Percentiles rank a stretch among this genome's conserved stretches.
Conservation (phyloP, 1,140 invertebrate species). For the Phthorimaea operculella region DNA sequence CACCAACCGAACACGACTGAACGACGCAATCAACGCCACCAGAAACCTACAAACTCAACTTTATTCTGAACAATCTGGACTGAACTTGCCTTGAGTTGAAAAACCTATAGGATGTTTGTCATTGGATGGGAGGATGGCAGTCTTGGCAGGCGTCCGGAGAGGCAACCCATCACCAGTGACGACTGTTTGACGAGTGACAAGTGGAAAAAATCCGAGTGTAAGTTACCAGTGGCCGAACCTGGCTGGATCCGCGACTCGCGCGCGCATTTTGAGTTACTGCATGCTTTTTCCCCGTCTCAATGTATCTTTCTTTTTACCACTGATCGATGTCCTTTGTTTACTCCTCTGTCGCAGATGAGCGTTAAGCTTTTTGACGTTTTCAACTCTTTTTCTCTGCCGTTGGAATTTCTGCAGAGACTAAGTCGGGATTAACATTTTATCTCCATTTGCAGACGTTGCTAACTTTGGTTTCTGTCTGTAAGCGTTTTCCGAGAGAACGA, state of each 20-base stretch:
- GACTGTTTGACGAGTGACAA: constrained; percentile 61
- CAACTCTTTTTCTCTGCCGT: background rate
- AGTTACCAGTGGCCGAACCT: constrained; percentile 35
- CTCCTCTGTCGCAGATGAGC: constrained; percentile 25
- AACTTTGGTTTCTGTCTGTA: background rate
- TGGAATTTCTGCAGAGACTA: background rate
- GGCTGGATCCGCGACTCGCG: constrained; percentile 17
- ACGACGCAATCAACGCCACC: constrained; percentile 3
- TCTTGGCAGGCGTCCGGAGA: constrained; percentile 62
- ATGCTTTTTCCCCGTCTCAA: constrained; percentile 34
- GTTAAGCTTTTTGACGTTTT: constrained; percentile 24
- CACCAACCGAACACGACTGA: constrained; percentile 24
- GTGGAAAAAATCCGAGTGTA: constrained; percentile 52
- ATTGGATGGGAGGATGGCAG: constrained; percentile 43
- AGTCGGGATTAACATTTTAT: constrained; percentile 4
- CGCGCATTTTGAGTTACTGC: constrained; percentile 53
- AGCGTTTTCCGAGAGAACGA: too few species aligned
- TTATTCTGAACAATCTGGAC: constrained; percentile 16
- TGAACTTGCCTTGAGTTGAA: background rate
- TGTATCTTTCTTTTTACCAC: constrained; percentile 21
- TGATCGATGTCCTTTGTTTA: constrained; percentile 40
- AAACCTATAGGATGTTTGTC: constrained; percentile 18
- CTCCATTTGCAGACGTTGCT: background rate
- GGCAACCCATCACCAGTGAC: constrained; percentile 55
- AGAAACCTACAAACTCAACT: constrained; percentile 14